A percentile compares a stretch with the other conserved stretches of the same genome.
These are phyloP conservation scores for Rana temporaria DNA, from an alignment of 2,113 vertebrate species.

Conservation along the genomic window DNA sequence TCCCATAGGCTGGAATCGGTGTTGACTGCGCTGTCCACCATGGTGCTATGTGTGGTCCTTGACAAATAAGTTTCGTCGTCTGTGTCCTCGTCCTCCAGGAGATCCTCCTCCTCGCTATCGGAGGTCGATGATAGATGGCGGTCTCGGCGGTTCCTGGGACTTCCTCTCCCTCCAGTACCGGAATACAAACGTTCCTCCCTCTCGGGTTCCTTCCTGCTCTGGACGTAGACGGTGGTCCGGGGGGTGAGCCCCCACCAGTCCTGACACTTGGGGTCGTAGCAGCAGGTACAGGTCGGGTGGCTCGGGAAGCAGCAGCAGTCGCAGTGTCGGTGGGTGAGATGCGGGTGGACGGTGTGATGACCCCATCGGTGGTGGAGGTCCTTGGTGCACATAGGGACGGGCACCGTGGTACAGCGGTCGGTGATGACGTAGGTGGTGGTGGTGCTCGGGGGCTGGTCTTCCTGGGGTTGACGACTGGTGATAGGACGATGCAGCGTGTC, in stretches of 20 bases:
- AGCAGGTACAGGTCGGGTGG: constrained; percentile 58
- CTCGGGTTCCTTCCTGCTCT: constrained; percentile 52
- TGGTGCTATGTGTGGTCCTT: constrained; percentile 37
- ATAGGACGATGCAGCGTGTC: constrained; percentile 69
- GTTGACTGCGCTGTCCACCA: constrained; percentile 65
- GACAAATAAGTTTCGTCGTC: constrained; percentile 23
- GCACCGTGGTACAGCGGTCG: constrained; percentile 29
- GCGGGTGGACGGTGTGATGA: constrained; percentile 46
- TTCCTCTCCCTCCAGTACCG: constrained; percentile 58
- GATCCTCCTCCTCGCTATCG: constrained; percentile 58
- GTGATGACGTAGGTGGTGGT: constrained; percentile 44
- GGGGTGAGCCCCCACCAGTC: constrained; percentile 65
- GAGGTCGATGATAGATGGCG: constrained; percentile 57
- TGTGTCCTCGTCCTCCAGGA: constrained; percentile 32
- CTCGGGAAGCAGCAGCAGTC: constrained; percentile 57
- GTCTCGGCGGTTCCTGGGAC: background rate
- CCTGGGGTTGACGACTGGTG: constrained; percentile 43
- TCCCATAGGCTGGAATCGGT: constrained; percentile 60
- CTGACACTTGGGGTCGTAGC: constrained; percentile 38
- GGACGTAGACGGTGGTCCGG: constrained; percentile 47
- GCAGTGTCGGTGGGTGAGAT: background rate
- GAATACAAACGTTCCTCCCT: constrained; percentile 45
- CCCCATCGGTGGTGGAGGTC: constrained; percentile 34
- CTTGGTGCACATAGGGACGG: background rate
- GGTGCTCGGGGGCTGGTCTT: background rate